Percentiles rank a stretch among this genome's conserved stretches.
Evolutionary conservation across 2,797 vertebrate genomes (phyloP).

Genomic region (Hafferia zeledoni): DNA sequence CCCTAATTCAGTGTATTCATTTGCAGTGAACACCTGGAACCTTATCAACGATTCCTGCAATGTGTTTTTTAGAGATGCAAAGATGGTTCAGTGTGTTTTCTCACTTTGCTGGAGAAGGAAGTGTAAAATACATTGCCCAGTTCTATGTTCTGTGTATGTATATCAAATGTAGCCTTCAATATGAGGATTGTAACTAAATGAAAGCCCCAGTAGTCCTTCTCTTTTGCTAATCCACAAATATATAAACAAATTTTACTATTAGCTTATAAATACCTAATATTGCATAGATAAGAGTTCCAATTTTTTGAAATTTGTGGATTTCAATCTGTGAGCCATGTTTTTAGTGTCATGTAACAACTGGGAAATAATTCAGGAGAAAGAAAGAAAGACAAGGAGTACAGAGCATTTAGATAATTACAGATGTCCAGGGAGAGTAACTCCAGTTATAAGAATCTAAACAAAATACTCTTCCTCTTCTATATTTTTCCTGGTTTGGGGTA

Average conservation of each 20-base stretch:
- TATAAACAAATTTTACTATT: neutral
- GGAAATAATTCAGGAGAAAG: neutral
- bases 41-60: neutral
- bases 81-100: neutral
- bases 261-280: neutral
- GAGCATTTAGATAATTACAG: neutral
- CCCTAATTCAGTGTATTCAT: neutral
- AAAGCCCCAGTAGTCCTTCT: neutral
- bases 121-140: neutral
- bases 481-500: neutral
- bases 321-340: neutral
- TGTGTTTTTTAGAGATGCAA: neutral
- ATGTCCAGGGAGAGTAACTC: neutral
- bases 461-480: neutral
- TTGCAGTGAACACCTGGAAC: neutral
- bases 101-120: neutral
- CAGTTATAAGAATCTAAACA: neutral
- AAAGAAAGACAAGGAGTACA: neutral
- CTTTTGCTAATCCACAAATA: neutral
- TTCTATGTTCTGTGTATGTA: neutral
- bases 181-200: neutral
- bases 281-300: neutral
- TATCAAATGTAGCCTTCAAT: neutral
- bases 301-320: neutral
- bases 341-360: neutral